A percentile compares a stretch with the other conserved stretches of the same genome.
Conservation (phyloP, 2,113 vertebrate genomes). For the Ranitomeya variabilis region DNA sequence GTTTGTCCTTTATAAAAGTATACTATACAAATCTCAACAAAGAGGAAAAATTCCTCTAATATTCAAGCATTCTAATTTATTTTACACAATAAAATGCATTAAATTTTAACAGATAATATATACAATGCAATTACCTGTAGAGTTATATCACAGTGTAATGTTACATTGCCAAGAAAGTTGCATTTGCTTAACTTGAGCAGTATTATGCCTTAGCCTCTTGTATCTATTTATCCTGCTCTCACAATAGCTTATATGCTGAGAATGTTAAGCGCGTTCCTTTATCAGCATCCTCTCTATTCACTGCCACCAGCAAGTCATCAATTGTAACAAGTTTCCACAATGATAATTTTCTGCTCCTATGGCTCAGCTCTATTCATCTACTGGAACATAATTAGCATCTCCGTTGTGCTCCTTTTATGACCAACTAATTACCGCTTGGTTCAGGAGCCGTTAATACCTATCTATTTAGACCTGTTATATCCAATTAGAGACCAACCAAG, state of each 20-base stretch:
- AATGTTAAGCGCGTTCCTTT: conserved; percentile 42
- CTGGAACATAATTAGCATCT: conserved; percentile 71
- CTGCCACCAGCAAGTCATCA: conserved; percentile 47
- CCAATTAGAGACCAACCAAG: conserved; percentile 64
- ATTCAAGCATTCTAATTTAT: not conserved
- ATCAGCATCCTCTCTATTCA: conserved; percentile 38
- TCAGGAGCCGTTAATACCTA: conserved; percentile 69
- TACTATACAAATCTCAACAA: not conserved
- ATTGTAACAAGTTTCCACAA: conserved; percentile 67
- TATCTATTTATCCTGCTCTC: conserved; percentile 44
- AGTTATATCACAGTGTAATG: conserved; percentile 19
- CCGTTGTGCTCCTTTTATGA: conserved; percentile 71
- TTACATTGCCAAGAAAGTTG: conserved; percentile 31
- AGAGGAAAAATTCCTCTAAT: not conserved
- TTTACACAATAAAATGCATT: not conserved
- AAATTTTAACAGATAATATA: not conserved
- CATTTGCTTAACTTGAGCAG: conserved; percentile 32
- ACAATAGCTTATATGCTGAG: conserved; percentile 34
- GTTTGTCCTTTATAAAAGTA: not conserved
- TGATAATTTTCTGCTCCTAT: conserved; percentile 78
- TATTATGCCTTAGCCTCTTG: conserved; percentile 19
- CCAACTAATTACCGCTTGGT: conserved; percentile 70
- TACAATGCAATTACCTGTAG: not conserved
- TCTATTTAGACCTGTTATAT: conserved; percentile 65
- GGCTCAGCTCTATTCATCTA: conserved; percentile 69